Evolutionary conservation across 2,797 vertebrate species (phyloP).

Genomic region (Hapalemur alaotrensis): DNA sequence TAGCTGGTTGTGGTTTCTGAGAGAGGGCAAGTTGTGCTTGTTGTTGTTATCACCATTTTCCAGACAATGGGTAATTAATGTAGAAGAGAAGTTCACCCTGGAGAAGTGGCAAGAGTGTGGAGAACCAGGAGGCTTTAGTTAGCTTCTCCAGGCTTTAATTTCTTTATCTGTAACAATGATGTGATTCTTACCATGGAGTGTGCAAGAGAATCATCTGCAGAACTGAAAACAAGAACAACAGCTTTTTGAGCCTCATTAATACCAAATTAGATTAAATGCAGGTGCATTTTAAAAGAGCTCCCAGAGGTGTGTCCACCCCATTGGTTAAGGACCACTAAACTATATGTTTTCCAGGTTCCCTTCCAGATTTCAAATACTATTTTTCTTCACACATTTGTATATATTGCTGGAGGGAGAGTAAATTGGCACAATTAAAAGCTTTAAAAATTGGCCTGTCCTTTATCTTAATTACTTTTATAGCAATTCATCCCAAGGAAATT

Average conservation of each 20-base stretch:
- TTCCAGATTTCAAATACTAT: not conserved
- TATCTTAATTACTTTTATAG: not conserved
- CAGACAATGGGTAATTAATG: not conserved
- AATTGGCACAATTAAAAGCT: not conserved
- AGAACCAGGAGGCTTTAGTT: not conserved
- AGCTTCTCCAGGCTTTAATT: not conserved
- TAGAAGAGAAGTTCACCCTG: too few relatives aligned
- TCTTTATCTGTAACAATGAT: not conserved
- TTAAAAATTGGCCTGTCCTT: not conserved
- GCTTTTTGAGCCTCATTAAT: not conserved
- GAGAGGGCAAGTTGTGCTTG: fast-evolving
- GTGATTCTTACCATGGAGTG: not conserved
- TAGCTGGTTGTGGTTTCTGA: not conserved
- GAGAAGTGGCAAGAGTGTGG: too few relatives aligned
- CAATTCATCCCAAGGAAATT: not conserved
- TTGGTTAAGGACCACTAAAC: not conserved
- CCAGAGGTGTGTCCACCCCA: not conserved
- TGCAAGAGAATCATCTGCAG: not conserved
- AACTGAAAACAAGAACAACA: not conserved
- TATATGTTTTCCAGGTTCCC: not conserved
- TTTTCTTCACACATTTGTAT: not conserved
- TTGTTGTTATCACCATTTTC: not conserved
- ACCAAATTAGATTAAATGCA: not conserved
- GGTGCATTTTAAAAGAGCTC: not conserved
- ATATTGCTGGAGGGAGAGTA: not conserved